phyloP scores from a whole-genome alignment of 2,888 invertebrate species.

The Prosopocoilus inquinatus region DNA sequence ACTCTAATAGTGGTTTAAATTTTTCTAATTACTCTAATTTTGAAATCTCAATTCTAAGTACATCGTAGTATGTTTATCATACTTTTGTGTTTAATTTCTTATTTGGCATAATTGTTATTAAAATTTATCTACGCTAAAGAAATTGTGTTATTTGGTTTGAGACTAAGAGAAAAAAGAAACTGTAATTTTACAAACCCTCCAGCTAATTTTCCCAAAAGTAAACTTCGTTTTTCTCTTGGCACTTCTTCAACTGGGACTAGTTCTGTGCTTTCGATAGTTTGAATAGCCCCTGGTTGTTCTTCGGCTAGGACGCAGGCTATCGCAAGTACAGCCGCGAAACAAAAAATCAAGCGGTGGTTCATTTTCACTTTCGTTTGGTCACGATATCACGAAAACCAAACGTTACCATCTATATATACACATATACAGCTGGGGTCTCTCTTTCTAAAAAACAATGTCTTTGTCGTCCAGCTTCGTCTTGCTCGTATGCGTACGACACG shows the following conservation, averaged over 20 bases:
- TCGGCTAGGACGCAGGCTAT: not conserved
- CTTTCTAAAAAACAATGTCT: constrained; percentile 4
- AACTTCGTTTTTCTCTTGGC: constrained; percentile 2
- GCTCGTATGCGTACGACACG: not conserved
- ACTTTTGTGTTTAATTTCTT: too few relatives aligned
- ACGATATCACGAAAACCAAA: not conserved
- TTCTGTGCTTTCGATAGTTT: not conserved
- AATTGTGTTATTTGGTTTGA: too few relatives aligned
- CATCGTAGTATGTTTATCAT: too few relatives aligned
- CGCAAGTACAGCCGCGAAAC: constrained; percentile 7
- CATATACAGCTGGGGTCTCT: not conserved
- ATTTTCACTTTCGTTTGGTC: constrained; percentile 4
- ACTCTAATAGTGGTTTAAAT: too few relatives aligned
- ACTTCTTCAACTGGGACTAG: not conserved
- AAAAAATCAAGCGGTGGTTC: constrained; percentile 3
- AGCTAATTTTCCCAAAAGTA: not conserved
- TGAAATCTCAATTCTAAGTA: too few relatives aligned
- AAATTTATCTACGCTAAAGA: too few relatives aligned
- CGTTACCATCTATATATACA: constrained; percentile 9
- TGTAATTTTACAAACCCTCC: too few relatives aligned
- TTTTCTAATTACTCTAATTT: too few relatives aligned
- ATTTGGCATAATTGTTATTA: too few relatives aligned
- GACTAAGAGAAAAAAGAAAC: too few relatives aligned
- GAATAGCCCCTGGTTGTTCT: not conserved
- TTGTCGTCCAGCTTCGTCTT: not conserved